phyloP scores from a whole-genome alignment of 2,113 vertebrate genomes.

The human region GRCh38 chr12:67645001-67645500 shows the following conservation, averaged over 20 bases:
- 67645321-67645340: background rate
- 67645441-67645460: too few relatives aligned
- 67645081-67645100: background rate
- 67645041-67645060: background rate
- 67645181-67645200: background rate
- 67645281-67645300: background rate
- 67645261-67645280: background rate
- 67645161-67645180: background rate
- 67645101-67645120: background rate
- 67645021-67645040: background rate
- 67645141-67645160: background rate
- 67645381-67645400: constrained; percentile 16
- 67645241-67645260: background rate
- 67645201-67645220: background rate
- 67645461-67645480: too few relatives aligned
- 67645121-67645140: background rate
- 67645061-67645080: background rate
- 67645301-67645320: background rate
- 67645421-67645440: too few relatives aligned
- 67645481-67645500: too few relatives aligned
- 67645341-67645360: background rate
- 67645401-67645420: background rate
- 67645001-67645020: background rate
- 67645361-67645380: background rate
- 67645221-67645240: background rate